Base-by-base conservation (phyloP, 2,797 vertebrate genomes). In the Alcedo quadribrachys region DNA sequence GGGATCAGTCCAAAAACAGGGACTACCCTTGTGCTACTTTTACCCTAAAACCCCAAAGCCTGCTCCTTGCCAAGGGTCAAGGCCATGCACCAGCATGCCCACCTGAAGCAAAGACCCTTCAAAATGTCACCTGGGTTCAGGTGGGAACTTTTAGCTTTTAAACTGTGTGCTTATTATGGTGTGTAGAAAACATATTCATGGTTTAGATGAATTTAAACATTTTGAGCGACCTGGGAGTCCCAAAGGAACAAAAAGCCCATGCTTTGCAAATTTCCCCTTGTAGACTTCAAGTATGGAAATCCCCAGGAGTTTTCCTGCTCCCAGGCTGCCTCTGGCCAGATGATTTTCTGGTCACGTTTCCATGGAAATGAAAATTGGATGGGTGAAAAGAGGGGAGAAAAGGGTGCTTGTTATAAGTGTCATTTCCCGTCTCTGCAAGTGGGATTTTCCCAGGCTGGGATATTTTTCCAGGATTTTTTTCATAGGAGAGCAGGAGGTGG, bases 181-280 rank as follows among this genome's bases (percentile, higher is more conserved):
- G 9, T 33, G n/a, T 13, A 79, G 50, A 30, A 62, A 81, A 42
- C 5, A 10, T 35, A 53, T 17, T 60, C 3, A 66, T 73, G 32
- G 89, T 92, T 73, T 81, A 50, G 48, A 57, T 60, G 42, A 63
- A 84, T 85, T 91, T 86, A 88, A 81, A 80, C 37, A 46, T 87
- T 91, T 73, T 28, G 80, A 90, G 60, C 84, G 35, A 70, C 53
- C 19, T 30, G 33, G 53, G 74, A 86, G 61, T 5, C 88, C 43
- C 90, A 51, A 61, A 66, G 84, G 90, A 87, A 57, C 51, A 69
- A 69, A 88, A 88, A 75, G 12, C 28, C 66, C 28, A 24, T 92
- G 90, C 87, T 93, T 93, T 93, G 76, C 92, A 95, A 92, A 96
- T 90, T 80, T 77, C 28, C 8, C 9, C 69, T 85, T 92, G 95